Conservation (phyloP, 2,797 vertebrate species). For the Clamator glandarius region DNA sequence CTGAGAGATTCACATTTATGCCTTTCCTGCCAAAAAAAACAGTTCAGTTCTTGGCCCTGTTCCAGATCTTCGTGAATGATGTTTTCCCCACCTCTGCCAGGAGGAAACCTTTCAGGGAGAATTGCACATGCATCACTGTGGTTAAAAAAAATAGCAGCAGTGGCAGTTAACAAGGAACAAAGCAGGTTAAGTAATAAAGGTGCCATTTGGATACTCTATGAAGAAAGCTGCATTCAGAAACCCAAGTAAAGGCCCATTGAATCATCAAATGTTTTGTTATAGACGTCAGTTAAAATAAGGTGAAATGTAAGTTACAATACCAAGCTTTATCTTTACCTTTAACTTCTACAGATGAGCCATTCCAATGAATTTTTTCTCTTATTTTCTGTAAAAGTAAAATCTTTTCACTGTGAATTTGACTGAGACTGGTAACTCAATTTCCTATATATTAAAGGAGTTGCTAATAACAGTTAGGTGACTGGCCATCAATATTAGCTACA, state of each 20-base stretch:
- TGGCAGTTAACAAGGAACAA: neutral
- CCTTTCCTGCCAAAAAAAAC: neutral
- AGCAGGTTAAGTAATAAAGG: neutral
- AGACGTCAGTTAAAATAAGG: neutral
- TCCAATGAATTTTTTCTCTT: neutral
- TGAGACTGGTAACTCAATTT: neutral
- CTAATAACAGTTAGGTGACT: neutral
- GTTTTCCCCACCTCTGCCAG: neutral
- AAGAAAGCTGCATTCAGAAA: neutral
- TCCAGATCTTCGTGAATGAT: neutral
- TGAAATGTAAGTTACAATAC: neutral
- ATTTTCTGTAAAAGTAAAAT: neutral
- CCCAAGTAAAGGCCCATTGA: neutral
- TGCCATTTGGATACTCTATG: neutral
- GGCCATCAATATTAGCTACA: neutral
- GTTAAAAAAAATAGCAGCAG: neutral
- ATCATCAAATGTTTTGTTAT: neutral
- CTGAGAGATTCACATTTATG: neutral
- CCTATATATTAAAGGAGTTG: neutral
- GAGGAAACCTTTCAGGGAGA: neutral
- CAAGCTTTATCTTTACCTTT: neutral
- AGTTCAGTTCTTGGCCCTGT: neutral
- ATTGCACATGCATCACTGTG: neutral
- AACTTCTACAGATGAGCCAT: neutral
- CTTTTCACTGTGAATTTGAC: neutral